Percentiles rank a stretch among this genome's conserved stretches.
Conservation (phyloP, 2,113 vertebrate genomes). For the Talpa occidentalis region DNA sequence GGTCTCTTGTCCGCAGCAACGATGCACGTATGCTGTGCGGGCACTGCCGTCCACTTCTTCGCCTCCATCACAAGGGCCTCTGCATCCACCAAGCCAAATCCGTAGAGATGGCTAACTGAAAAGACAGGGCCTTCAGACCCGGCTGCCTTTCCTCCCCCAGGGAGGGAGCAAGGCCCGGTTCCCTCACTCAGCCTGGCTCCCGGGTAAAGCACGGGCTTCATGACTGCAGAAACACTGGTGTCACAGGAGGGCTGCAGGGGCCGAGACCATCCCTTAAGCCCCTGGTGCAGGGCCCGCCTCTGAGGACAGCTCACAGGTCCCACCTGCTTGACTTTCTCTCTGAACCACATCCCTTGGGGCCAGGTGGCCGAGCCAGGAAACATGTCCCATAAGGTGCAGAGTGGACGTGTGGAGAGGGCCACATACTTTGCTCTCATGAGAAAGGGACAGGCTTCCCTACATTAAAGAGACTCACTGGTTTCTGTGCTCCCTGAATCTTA, state of each 20-base stretch:
- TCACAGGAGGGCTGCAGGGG: background rate
- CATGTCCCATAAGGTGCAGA: background rate
- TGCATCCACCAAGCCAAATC: slow-evolving; percentile 96
- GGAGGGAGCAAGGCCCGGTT: rapidly evolving
- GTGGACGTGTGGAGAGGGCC: background rate
- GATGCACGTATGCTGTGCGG: slow-evolving; percentile 90
- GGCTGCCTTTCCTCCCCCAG: background rate
- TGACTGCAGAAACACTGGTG: background rate
- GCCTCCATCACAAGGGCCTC: slow-evolving; percentile 94
- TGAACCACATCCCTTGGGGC: background rate
- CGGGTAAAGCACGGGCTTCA: rapidly evolving
- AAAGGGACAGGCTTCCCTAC: background rate
- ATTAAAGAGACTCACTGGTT: background rate
- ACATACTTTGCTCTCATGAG: background rate
- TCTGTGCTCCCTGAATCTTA: background rate
- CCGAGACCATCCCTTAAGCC: rapidly evolving
- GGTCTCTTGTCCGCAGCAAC: slow-evolving; percentile 87
- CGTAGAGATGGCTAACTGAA: slow-evolving; percentile 96
- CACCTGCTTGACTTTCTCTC: background rate
- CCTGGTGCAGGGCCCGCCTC: rapidly evolving
- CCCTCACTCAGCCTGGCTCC: background rate
- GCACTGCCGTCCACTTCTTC: slow-evolving; percentile 91
- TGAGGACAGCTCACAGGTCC: background rate
- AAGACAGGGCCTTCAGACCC: slow-evolving; percentile 85
- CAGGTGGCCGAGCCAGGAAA: background rate